Evolutionary conservation across 2,888 invertebrate species (phyloP).

Genomic region (Sclerodermus sp.): DNA sequence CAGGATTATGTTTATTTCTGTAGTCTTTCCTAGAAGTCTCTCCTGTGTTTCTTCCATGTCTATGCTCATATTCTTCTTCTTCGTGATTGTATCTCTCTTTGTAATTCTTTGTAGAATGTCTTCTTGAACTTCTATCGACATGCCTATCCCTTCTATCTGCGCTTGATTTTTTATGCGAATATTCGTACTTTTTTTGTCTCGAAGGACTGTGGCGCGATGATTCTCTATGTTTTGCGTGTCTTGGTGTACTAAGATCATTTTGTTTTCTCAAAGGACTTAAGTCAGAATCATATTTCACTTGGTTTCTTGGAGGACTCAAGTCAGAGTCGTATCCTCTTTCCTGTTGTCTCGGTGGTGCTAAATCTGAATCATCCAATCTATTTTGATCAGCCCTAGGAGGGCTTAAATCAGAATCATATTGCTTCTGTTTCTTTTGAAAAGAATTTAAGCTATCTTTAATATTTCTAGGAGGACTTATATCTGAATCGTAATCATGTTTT

Average conservation of each 20-base stretch:
- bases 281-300: slow-evolving; percentile 29
- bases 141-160: background rate
- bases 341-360: slow-evolving; percentile 7
- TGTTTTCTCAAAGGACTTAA: slow-evolving; percentile 36
- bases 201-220: background rate
- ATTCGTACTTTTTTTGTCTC: background rate
- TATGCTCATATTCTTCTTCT: too few relatives aligned
- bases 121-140: too few relatives aligned
- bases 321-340: slow-evolving; percentile 15
- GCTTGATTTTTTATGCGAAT: background rate
- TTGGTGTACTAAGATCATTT: background rate
- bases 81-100: too few relatives aligned
- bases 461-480: slow-evolving; percentile 20
- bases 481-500: slow-evolving; percentile 13
- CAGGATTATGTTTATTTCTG: too few relatives aligned
- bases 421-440: slow-evolving; percentile 27
- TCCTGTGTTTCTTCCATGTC: too few relatives aligned
- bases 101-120: too few relatives aligned
- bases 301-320: slow-evolving; percentile 15
- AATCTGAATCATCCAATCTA: slow-evolving; percentile 4
- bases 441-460: slow-evolving; percentile 25
- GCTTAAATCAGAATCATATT: slow-evolving; percentile 36
- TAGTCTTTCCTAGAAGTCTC: too few relatives aligned
- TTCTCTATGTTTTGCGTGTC: background rate
- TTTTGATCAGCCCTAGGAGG: slow-evolving; percentile 33